Percentiles rank a stretch among this genome's conserved stretches.
phyloP scores from a whole-genome alignment of 2,113 vertebrate species.

The Ariopsis seemanni region DNA sequence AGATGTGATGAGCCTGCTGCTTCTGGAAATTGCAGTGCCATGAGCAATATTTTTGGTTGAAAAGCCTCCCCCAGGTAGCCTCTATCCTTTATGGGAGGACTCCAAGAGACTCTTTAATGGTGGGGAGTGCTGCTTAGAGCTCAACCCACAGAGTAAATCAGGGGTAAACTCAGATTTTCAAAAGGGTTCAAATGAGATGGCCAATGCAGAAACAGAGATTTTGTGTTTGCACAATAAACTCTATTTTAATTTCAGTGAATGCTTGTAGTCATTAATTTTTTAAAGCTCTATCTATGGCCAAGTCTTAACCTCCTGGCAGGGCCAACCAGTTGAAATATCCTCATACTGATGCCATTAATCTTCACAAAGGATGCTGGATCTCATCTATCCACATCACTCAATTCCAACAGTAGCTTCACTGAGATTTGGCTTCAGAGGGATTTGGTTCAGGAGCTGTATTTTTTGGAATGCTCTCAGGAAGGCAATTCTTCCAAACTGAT shows the following conservation, averaged over 20 bases:
- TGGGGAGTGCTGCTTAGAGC: not conserved
- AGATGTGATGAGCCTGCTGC: not conserved
- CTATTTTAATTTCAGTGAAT: not conserved
- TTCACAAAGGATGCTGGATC: not conserved
- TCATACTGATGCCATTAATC: not conserved
- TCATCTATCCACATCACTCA: not conserved
- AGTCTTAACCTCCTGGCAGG: not conserved
- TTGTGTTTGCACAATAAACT: not conserved
- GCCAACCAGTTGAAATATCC: not conserved
- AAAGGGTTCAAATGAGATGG: not conserved
- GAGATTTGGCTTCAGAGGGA: not conserved
- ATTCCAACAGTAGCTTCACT: not conserved
- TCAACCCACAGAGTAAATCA: not conserved
- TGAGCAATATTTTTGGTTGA: not conserved
- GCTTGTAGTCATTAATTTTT: not conserved
- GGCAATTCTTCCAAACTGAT: not conserved
- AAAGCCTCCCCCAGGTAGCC: not conserved
- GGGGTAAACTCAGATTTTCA: not conserved
- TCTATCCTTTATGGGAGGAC: not conserved
- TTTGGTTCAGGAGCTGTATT: not conserved
- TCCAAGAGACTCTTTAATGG: not conserved
- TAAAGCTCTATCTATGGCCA: not conserved
- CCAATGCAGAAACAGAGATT: not conserved
- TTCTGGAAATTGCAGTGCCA: not conserved
- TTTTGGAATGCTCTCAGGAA: not conserved